Evolutionary conservation across 64 coral and sea anemone species (phyloP), one percentile per base, ranked within the genome.

Genomic region (Cladopsammia gracilis): DNA sequence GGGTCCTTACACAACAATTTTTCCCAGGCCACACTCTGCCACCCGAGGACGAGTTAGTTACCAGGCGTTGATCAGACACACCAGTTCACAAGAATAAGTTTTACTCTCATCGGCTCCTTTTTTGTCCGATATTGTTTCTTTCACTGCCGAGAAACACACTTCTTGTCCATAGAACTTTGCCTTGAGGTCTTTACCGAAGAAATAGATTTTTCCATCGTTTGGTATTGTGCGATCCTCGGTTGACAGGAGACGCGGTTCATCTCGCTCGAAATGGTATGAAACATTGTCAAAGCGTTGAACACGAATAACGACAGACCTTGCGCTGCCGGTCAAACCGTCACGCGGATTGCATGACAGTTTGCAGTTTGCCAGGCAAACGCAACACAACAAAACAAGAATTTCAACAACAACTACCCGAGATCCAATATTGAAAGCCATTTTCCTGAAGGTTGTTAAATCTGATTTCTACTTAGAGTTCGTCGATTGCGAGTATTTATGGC

Each of bases 121-220:
- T 7, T 86, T 45, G 60, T 93, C 68, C 62, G 70, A 15, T 50
- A 93, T 85, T 0, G 82, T 76, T 47, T 86, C 47, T 69, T 87
- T 87, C 14, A 77, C 49, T 15, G 62, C 53, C 13, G 83, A 78
- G 22, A 93, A 43, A 61, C 91, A 93, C 4, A 93, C 61, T 57
- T 93, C 58, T 6, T n/a, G 12, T 14, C 91, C 91, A 43, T 70
- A 25, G 73, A 93, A 93, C 51, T 58, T 75, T 18, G 83, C 82
- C 20, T 79, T 86, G 2, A 71, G 20, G 13, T 80, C 75, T 1
- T 73, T n/a, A 11, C 49, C 34, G 43, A 92, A 70, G 12, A n/a
- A 19, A 50, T 92, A 73, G 3, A 85, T 43, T 62, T 79, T 64
- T 2, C 90, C 80, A 46, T 92, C 81, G 25, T 62, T 92, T 18